A percentile compares a stretch with the other conserved stretches of the same genome.
phyloP scores from a whole-genome alignment of 2,797 vertebrate genomes.

The Tokudaia muenninki region DNA sequence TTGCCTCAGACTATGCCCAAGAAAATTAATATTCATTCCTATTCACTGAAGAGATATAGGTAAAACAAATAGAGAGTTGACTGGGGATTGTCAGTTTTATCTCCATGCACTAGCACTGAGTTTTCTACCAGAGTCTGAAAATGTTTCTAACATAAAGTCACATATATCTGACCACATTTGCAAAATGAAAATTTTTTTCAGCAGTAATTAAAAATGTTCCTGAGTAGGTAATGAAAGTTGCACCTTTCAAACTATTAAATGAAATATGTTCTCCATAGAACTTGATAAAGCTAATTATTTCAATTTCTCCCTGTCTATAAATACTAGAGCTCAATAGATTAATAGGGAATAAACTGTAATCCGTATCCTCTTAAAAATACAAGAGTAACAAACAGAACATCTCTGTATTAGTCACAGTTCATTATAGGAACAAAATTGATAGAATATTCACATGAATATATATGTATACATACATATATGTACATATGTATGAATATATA shows the following conservation, averaged over 20 bases:
- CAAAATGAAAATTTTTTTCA: constrained; percentile 72
- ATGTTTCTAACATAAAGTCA: not conserved
- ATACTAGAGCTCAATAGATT: constrained; percentile 16
- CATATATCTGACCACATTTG: constrained; percentile 31
- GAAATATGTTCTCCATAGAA: constrained; percentile 42
- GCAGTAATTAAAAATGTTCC: constrained; percentile 61
- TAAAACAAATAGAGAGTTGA: constrained; percentile 72
- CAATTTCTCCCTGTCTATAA: constrained; percentile 38
- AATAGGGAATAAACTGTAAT: constrained; percentile 36
- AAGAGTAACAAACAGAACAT: not conserved
- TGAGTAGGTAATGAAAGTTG: constrained; percentile 28
- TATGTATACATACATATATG: not conserved
- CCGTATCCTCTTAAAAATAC: not conserved
- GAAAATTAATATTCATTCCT: constrained; percentile 80
- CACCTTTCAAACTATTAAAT: constrained; percentile 38
- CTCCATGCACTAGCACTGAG: not conserved
- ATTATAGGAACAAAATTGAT: not conserved
- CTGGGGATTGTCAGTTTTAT: not conserved
- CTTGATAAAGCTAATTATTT: constrained; percentile 64
- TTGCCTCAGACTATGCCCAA: constrained; percentile 65
- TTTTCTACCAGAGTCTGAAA: constrained; percentile 1
- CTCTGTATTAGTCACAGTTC: not conserved
- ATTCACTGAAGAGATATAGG: constrained; percentile 38
- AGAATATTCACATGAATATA: not conserved
- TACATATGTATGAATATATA: not conserved